These are phyloP conservation scores for Pammene aurita DNA, from an alignment of 2,888 invertebrate species.

Conservation along the genomic window DNA sequence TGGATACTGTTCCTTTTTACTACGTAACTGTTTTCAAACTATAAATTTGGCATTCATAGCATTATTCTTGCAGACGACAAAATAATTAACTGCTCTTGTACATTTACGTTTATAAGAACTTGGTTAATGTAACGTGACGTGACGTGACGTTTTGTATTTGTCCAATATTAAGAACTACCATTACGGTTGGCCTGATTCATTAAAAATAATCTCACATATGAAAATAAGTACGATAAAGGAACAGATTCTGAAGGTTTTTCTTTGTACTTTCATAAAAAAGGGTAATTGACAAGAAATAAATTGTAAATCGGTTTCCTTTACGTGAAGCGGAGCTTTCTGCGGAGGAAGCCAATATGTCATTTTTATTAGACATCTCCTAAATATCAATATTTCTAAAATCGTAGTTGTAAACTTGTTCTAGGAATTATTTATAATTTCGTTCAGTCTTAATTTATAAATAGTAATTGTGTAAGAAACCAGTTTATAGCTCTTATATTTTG, in stretches of 20 bases:
- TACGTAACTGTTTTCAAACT: background rate
- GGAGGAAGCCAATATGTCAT: background rate
- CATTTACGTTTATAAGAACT: too few species aligned
- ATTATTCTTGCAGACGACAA: too few species aligned
- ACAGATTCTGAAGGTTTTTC: background rate
- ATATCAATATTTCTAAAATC: background rate
- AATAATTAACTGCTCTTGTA: too few species aligned
- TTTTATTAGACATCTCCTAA: background rate
- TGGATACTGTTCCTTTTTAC: conserved; percentile 10
- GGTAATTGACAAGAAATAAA: background rate
- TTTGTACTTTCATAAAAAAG: background rate
- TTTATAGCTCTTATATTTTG: conserved; percentile 12
- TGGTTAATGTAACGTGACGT: too few species aligned
- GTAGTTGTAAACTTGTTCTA: background rate
- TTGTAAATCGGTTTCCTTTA: background rate
- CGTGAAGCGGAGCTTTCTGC: background rate
- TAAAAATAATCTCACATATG: background rate
- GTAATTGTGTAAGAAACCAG: background rate
- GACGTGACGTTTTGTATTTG: too few species aligned
- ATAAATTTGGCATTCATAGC: background rate
- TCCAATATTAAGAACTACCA: too few species aligned
- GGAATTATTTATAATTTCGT: conserved; percentile 1
- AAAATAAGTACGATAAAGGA: background rate
- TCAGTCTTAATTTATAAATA: conserved; percentile 6
- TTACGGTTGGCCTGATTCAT: background rate